Evolutionary conservation across 2,888 invertebrate species (phyloP), one percentile per base, ranked within the genome.

Genomic region (Taenaris catops): DNA sequence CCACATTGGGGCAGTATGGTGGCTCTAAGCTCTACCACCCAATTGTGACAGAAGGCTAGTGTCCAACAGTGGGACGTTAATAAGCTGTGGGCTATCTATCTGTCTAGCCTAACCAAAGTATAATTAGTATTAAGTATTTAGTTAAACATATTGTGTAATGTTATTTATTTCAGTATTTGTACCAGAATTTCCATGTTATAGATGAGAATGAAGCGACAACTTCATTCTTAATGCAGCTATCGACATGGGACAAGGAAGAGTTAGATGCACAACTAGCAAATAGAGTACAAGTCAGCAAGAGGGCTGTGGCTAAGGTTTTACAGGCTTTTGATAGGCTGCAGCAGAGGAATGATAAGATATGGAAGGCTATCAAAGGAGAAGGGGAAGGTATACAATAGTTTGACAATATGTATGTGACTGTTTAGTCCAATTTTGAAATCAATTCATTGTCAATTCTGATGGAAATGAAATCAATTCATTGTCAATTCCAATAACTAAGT

Each of bases 241-340:
- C 98, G 1, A 97, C 97, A 0, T 98, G 98, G 98, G 98, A 99
- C 68, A 97, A 97, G 62, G 96, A 97, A 61, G 98, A 99, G 67
- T 80, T 99, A 34, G 98, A 99, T 59, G 97, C 98, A 50, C 97
- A 97, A 74, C 87, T 99, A 18, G 96, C 97, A 0, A 97, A 98
- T 79, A 88, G 98, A 12, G 98, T 98, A 3, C 97, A 96, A 84
- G 98, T 98, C 8, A 98, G 98, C 4, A 97, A 97, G 64, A 88
- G 98, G 41, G 98, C 98, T 3, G 97, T 99, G 9, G 97, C 97
- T 1, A 98, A 98, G 84, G 94, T 99, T 12, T 92, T 99, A 32
- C 97, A 98, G 75, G 97, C 97, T 0, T 98, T 98, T 72, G 99
- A 99, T 79, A 90, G 98, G 32, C 88, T 99, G 34, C 95, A 96